These are phyloP conservation scores for Pheucticus melanocephalus DNA, from an alignment of 2,113 vertebrate genomes.

Conservation along the genomic window DNA sequence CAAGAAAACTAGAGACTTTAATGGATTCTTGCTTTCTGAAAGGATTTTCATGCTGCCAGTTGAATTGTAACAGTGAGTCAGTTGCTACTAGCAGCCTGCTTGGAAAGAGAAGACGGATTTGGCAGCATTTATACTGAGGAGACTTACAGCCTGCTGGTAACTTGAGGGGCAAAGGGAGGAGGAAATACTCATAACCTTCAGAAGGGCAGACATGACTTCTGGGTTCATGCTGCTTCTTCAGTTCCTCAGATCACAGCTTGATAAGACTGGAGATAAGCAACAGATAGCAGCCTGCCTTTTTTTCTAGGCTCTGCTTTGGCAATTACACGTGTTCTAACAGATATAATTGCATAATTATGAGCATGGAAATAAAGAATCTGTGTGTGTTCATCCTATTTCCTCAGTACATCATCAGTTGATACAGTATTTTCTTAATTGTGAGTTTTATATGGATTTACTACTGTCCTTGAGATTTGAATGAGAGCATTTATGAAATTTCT, in stretches of 20 bases:
- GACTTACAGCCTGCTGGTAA: neutral
- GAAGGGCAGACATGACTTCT: neutral
- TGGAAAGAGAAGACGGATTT: neutral
- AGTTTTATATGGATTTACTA: neutral
- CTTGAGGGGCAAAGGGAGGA: neutral
- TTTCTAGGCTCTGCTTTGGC: neutral
- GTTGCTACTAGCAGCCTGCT: neutral
- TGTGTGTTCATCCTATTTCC: neutral
- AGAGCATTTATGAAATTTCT: neutral
- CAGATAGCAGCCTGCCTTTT: neutral
- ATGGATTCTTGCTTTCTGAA: neutral
- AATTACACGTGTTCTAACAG: neutral
- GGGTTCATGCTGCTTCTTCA: neutral
- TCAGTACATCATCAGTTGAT: neutral
- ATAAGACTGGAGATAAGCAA: neutral
- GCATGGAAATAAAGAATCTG: neutral
- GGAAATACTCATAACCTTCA: neutral
- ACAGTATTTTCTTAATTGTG: neutral
- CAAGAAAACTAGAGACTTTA: neutral
- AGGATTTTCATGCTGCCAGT: neutral
- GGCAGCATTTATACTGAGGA: neutral
- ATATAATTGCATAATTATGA: neutral
- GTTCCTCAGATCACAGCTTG: neutral
- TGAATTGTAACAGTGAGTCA: neutral
- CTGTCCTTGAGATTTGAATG: neutral